Conservation (phyloP, 2,113 vertebrate species). For the Tachysurus fulvidraco region DNA sequence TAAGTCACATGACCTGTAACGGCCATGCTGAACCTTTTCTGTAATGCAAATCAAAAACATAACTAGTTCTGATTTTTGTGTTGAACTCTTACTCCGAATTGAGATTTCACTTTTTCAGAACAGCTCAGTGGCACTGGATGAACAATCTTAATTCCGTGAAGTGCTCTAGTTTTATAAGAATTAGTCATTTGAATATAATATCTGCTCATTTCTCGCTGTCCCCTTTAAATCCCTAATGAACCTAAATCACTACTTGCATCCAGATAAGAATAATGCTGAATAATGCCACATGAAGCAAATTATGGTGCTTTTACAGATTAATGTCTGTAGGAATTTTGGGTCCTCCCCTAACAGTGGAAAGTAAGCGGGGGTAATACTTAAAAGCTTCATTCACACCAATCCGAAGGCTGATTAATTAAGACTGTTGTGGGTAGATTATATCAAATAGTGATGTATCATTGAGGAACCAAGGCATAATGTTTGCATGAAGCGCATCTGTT, state of each 20-base stretch:
- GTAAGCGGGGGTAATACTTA: background rate
- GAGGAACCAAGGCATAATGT: background rate
- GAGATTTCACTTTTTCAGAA: background rate
- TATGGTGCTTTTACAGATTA: background rate
- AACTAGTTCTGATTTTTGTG: background rate
- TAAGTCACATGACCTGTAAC: background rate
- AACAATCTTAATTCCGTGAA: background rate
- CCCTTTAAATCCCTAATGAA: background rate
- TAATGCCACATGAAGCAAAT: background rate
- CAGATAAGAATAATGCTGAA: background rate
- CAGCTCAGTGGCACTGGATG: background rate
- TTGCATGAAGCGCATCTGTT: background rate
- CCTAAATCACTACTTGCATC: background rate
- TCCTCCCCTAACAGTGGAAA: background rate
- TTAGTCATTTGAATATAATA: background rate
- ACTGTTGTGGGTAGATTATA: background rate
- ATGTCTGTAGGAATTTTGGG: background rate
- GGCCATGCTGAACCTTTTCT: background rate
- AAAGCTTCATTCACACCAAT: too few species aligned
- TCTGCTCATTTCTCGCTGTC: background rate
- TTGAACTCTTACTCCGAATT: background rate
- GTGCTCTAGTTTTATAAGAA: background rate
- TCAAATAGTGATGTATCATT: background rate
- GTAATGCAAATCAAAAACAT: background rate
- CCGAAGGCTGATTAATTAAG: background rate